Percentiles rank a stretch among this genome's conserved stretches.
Conservation (phyloP, 2,113 vertebrate genomes). For the Conger conger region DNA sequence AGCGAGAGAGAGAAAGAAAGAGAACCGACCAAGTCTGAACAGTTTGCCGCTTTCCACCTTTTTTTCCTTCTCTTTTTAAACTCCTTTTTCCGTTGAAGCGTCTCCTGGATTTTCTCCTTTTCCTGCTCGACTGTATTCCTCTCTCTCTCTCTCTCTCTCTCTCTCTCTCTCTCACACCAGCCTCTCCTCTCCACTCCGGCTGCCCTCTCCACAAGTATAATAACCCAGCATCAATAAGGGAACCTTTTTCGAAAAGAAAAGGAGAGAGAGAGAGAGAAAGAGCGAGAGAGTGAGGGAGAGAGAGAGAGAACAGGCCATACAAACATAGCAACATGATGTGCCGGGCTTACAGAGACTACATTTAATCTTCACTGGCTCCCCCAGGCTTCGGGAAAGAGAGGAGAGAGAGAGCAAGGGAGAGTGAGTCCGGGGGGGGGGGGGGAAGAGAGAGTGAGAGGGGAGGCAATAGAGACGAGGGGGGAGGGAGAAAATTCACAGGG, state of each 20-base stretch:
- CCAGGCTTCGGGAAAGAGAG: slow-evolving; percentile 82
- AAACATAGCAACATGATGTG: slow-evolving; percentile 88
- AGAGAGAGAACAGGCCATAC: slow-evolving; percentile 57
- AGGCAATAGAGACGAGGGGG: neutral
- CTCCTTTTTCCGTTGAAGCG: slow-evolving; percentile 48
- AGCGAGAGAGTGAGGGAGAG: slow-evolving; percentile 24
- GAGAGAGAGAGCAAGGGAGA: slow-evolving; percentile 65
- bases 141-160: neutral
- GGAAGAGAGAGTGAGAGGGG: slow-evolving; percentile 47
- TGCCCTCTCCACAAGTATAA: slow-evolving; percentile 48
- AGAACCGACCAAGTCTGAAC: slow-evolving; percentile 48
- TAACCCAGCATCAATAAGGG: slow-evolving; percentile 63
- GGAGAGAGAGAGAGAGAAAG: slow-evolving; percentile 39
- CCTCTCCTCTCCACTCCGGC: slow-evolving; percentile 8
- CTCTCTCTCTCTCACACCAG: neutral
- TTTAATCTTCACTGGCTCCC: slow-evolving; percentile 93
- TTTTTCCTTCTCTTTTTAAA: slow-evolving; percentile 10
- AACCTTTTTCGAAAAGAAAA: slow-evolving; percentile 46
- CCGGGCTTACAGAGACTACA: slow-evolving; percentile 92
- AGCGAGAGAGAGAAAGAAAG: slow-evolving; percentile 38
- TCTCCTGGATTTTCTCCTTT: slow-evolving; percentile 58
- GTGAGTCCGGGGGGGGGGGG: slow-evolving; percentile 19
- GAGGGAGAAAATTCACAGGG: slow-evolving; percentile 48
- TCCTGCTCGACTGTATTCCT: slow-evolving; percentile 37
- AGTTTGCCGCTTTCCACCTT: slow-evolving; percentile 57